Evolutionary conservation across 2,888 invertebrate species (phyloP).

Genomic region (Sinelater perroti): DNA sequence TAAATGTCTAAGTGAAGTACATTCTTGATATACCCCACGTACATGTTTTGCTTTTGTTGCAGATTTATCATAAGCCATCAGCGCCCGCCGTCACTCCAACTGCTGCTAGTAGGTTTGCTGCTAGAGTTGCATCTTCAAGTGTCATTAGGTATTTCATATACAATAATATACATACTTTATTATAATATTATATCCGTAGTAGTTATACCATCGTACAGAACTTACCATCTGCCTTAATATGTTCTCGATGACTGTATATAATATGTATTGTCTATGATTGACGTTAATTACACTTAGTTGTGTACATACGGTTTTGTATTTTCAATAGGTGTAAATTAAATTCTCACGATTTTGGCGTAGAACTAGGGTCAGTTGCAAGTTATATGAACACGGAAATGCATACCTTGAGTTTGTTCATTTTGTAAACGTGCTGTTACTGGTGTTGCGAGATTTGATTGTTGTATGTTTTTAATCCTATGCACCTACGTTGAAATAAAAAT

Average conservation of each 20-base stretch:
- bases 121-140: conserved; percentile 41
- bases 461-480: background rate
- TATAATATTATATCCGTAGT: conserved; percentile 44
- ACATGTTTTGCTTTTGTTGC: conserved; percentile 45
- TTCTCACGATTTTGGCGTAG: conserved; percentile 6
- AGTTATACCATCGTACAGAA: conserved; percentile 45
- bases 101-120: conserved; percentile 37
- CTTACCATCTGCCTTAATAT: conserved; percentile 43
- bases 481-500: background rate
- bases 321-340: conserved; percentile 30
- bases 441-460: background rate
- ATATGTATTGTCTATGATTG: conserved; percentile 46
- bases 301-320: conserved; percentile 49
- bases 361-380: conserved; percentile 23
- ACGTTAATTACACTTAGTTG: conserved; percentile 51
- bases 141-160: conserved; percentile 47
- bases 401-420: background rate
- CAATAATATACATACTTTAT: conserved; percentile 45
- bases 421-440: conserved; percentile 4
- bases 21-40: no score
- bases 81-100: conserved; percentile 18
- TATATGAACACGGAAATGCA: background rate
- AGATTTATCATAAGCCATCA: conserved; percentile 58
- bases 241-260: conserved; percentile 53
- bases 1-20: no score